A percentile compares a stretch with the other conserved stretches of the same genome.
Conservation (phyloP, 1,140 invertebrate species). For the Lamellibrachia luymesi region DNA sequence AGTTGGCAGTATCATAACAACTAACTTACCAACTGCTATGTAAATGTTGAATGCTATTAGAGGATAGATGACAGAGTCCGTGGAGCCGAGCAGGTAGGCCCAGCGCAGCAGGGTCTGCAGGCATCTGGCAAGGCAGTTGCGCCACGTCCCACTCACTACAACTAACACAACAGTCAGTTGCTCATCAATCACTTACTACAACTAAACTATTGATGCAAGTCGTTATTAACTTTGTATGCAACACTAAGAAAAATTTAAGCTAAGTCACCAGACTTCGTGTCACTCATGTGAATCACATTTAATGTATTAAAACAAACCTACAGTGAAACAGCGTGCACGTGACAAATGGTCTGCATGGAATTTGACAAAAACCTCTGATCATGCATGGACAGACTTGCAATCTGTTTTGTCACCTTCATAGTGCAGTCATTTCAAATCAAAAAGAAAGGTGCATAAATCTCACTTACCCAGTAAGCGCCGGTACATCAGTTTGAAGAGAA, state of each 20-base stretch:
- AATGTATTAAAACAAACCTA: not conserved
- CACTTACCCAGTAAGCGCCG: constrained; percentile 24
- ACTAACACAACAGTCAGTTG: not conserved
- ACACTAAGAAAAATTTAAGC: not conserved
- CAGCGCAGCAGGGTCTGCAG: constrained; percentile 61
- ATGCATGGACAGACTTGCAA: not conserved
- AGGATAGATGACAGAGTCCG: constrained; percentile 74
- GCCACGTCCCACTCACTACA: constrained; percentile 11
- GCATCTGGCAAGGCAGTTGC: constrained; percentile 48
- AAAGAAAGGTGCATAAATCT: not conserved
- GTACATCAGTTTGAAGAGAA: constrained; percentile 27
- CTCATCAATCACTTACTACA: not conserved
- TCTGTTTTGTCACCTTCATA: not conserved
- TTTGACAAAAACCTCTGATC: not conserved
- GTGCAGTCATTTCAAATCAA: not conserved
- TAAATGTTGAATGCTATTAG: constrained; percentile 73
- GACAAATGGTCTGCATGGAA: not conserved
- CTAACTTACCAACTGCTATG: constrained; percentile 62
- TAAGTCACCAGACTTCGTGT: not conserved
- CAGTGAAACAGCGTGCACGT: too few species aligned
- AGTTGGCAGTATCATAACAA: not conserved
- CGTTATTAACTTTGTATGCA: not conserved
- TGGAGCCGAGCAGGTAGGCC: constrained; percentile 69
- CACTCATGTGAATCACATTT: not conserved
- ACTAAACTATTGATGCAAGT: not conserved